These are phyloP conservation scores for Petrocephalus microphthalmus DNA, from an alignment of 2,113 vertebrate species.

Conservation along the genomic window DNA sequence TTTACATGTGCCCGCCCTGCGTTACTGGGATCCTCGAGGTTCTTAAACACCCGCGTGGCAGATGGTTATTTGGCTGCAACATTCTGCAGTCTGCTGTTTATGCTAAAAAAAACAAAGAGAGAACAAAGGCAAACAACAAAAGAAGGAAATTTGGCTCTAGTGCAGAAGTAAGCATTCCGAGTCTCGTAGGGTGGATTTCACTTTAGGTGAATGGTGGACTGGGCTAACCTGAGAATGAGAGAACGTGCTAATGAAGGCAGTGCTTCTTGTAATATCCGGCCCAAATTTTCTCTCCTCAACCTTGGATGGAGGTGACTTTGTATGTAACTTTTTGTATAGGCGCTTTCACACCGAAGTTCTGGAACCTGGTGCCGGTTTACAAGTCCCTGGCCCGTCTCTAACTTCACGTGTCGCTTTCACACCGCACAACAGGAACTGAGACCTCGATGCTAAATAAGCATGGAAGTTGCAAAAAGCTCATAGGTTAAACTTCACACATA, in stretches of 20 bases:
- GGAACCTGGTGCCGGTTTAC: not conserved
- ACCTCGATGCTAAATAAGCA: not conserved
- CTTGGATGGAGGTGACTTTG: not conserved
- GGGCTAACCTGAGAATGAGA: conserved; percentile 14
- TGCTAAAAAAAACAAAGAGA: conserved; percentile 18
- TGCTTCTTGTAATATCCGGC: conserved; percentile 2
- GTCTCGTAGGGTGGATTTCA: not conserved
- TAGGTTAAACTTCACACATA: not conserved
- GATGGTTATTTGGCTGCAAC: conserved; percentile 55
- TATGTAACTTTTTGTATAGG: not conserved
- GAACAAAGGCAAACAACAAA: conserved; percentile 32
- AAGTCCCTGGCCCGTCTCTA: not conserved
- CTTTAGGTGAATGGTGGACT: conserved; percentile 13
- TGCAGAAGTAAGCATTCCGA: not conserved
- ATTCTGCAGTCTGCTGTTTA: conserved; percentile 52
- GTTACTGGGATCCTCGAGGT: conserved; percentile 58
- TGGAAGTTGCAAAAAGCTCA: not conserved
- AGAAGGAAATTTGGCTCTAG: conserved; percentile 28
- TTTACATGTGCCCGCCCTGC: conserved; percentile 57
- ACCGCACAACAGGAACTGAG: not conserved
- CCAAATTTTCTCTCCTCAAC: not conserved
- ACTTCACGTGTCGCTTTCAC: not conserved
- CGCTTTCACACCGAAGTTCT: not conserved
- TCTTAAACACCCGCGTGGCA: conserved; percentile 58
- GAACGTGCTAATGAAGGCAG: not conserved